Evolutionary conservation across 92 coral and sea anemone species (phyloP).

Genomic region (Palythoa caribaeorum): DNA sequence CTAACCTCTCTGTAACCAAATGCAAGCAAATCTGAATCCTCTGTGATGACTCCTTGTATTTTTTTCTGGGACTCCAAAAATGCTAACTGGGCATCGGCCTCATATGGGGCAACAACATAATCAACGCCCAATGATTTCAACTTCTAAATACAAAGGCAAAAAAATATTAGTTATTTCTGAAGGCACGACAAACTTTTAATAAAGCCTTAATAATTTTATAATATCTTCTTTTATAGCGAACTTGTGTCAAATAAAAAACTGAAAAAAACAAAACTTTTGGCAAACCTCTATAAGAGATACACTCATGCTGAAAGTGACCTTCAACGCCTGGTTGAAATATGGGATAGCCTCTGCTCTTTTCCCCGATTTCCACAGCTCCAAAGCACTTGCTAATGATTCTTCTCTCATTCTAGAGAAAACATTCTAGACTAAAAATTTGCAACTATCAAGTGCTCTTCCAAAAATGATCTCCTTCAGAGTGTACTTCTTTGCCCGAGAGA

Average conservation of each 20-base stretch:
- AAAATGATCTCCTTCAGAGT: not conserved
- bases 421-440: too few relatives aligned
- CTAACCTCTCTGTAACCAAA: constrained; percentile 58
- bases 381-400: constrained; percentile 42
- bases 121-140: constrained; percentile 47
- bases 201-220: too few relatives aligned
- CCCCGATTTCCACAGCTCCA: constrained; percentile 42
- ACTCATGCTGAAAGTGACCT: constrained; percentile 46
- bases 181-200: not conserved
- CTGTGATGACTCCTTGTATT: constrained; percentile 52
- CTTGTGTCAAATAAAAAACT: not conserved
- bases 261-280: not conserved
- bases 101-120: constrained; percentile 53
- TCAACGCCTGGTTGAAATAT: constrained; percentile 41
- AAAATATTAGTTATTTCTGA: too few relatives aligned
- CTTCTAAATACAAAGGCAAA: constrained; percentile 21
- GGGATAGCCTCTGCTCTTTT: constrained; percentile 25
- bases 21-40: constrained; percentile 57
- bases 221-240: too few relatives aligned
- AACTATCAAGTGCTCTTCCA: not conserved
- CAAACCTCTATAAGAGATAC: constrained; percentile 41
- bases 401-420: constrained; percentile 27
- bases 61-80: constrained; percentile 38
- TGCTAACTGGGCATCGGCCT: constrained; percentile 54
- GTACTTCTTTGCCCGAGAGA: not conserved